These are phyloP conservation scores for Cheirogaleus medius DNA, from an alignment of 2,113 vertebrate genomes.

Conservation along the genomic window DNA sequence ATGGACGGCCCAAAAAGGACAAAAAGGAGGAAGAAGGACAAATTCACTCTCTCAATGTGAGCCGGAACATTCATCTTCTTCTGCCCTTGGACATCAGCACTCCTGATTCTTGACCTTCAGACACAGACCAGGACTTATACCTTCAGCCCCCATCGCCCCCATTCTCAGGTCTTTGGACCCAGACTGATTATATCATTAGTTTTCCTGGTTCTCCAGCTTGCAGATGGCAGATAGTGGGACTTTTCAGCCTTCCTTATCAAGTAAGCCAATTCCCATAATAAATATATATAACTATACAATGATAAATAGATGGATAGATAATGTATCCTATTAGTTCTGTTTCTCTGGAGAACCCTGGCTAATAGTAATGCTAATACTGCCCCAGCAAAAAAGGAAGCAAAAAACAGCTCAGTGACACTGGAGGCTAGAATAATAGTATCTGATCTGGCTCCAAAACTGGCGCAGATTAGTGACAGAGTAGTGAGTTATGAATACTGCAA, in stretches of 20 bases:
- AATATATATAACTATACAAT: neutral
- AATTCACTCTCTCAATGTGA: neutral
- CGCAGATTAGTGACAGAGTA: neutral
- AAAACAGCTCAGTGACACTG: neutral
- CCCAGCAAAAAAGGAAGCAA: neutral
- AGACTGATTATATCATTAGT: neutral
- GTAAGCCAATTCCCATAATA: neutral
- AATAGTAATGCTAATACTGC: neutral
- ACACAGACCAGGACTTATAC: neutral
- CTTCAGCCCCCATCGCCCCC: neutral
- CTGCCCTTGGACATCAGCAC: neutral
- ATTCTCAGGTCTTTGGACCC: neutral
- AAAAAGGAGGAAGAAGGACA: neutral
- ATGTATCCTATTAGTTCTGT: neutral
- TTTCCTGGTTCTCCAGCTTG: neutral
- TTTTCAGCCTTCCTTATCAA: neutral
- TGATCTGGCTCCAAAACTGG: neutral
- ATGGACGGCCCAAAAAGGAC: neutral
- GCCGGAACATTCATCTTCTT: neutral
- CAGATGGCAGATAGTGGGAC: neutral
- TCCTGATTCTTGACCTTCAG: neutral
- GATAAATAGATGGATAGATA: neutral
- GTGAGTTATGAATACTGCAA: neutral
- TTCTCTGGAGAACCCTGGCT: neutral
- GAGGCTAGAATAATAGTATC: neutral